phyloP scores from a whole-genome alignment of 2,113 vertebrate species.

The Dendropsophus ebraccatus region DNA sequence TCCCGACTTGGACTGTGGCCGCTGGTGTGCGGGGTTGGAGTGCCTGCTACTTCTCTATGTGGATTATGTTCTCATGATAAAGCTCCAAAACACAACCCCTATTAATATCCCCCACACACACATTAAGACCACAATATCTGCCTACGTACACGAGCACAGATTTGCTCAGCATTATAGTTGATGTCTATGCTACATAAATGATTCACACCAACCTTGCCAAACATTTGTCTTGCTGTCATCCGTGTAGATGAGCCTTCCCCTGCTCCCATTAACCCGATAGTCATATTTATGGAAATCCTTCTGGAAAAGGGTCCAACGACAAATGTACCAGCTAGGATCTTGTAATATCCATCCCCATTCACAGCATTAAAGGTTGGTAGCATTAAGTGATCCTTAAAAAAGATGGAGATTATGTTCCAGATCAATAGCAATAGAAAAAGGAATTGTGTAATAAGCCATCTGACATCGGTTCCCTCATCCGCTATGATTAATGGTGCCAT shows the following conservation, averaged over 20 bases:
- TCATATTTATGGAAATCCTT: not conserved
- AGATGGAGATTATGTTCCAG: slow-evolving; percentile 16
- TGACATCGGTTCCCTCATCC: slow-evolving; percentile 23
- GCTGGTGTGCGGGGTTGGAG: no score
- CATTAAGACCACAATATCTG: not conserved
- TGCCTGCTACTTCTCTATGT: no score
- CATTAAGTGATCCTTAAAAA: slow-evolving; percentile 28
- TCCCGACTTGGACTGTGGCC: no score
- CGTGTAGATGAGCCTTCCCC: not conserved
- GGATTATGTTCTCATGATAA: no score
- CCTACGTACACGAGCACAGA: not conserved
- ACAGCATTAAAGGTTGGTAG: slow-evolving; percentile 5
- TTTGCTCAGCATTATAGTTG: not conserved
- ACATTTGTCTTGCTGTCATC: not conserved
- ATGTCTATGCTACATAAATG: not conserved
- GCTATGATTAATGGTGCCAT: slow-evolving; percentile 49
- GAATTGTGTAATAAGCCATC: slow-evolving; percentile 34
- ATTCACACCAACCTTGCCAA: not conserved
- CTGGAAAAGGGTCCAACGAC: not conserved
- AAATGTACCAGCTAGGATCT: not conserved
- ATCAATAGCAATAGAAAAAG: slow-evolving; percentile 33
- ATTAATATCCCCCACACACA: no score
- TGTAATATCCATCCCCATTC: not conserved
- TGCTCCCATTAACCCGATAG: not conserved
- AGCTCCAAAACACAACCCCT: not conserved